These are phyloP conservation scores for Yasuhikotakia modesta DNA, from an alignment of 2,797 vertebrate genomes.

Conservation along the genomic window DNA sequence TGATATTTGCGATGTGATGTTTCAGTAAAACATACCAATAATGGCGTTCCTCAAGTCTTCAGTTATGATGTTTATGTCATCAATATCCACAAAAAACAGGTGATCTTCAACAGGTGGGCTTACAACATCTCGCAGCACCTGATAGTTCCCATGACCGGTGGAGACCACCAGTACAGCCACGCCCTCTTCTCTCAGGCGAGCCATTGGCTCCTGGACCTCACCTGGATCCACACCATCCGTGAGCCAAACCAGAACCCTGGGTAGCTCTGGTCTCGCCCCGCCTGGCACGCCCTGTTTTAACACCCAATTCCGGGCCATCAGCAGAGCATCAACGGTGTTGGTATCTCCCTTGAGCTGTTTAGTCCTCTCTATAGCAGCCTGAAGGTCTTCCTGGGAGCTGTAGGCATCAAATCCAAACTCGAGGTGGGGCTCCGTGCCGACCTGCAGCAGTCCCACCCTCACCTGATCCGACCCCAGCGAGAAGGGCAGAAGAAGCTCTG, in stretches of 20 bases:
- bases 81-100: conserved; percentile 93
- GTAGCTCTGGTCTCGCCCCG: conserved; percentile 79
- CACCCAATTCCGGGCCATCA: conserved; percentile 76
- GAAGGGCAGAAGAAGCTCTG: conserved; percentile 84
- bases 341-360: conserved; percentile 89
- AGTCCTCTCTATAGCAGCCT: conserved; percentile 75
- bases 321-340: conserved; percentile 87
- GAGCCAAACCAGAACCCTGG: conserved; percentile 93
- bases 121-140: conserved; percentile 84
- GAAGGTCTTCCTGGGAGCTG: conserved; percentile 66
- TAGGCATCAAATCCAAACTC: conserved; percentile 86
- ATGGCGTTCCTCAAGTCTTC: conserved; percentile 83
- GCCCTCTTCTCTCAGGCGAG: conserved; percentile 81
- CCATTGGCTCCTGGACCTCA: conserved; percentile 83
- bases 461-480: conserved; percentile 83
- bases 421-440: conserved; percentile 82
- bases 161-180: conserved; percentile 89
- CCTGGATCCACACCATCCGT: conserved; percentile 92
- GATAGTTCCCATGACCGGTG: conserved; percentile 87
- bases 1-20: too few relatives aligned
- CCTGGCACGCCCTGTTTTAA: conserved; percentile 63
- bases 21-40: conserved; percentile 76
- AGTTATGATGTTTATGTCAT: conserved; percentile 88
- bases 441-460: conserved; percentile 85
- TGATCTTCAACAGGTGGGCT: conserved; percentile 79